Percentiles rank a stretch among this genome's conserved stretches.
Conservation (phyloP, 2,888 invertebrate genomes). For the Ethmia dodecea region DNA sequence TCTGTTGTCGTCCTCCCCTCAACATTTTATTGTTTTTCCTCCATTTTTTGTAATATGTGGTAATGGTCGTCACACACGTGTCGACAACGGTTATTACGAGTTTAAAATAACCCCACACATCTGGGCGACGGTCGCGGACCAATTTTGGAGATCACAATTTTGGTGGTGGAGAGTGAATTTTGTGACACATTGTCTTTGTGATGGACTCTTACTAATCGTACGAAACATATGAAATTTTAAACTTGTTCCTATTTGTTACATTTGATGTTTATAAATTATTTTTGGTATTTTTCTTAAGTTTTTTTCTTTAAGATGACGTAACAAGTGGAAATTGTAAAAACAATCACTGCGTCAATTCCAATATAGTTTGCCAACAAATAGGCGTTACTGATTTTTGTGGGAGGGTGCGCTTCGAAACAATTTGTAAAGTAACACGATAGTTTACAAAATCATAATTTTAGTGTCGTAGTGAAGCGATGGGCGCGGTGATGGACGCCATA, state of each 20-base stretch:
- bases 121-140: constrained; percentile 43
- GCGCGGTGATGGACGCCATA: constrained; percentile 32
- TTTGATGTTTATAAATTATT: no score
- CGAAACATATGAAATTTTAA: no score
- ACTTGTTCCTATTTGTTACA: no score
- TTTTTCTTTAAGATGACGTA: no score
- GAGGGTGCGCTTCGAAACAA: constrained; percentile 40
- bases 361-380: constrained; percentile 29
- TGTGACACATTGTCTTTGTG: no score
- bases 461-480: constrained; percentile 18
- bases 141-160: constrained; percentile 48
- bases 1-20: constrained; percentile 36
- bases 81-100: constrained; percentile 72
- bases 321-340: no score
- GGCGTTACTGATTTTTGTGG: constrained; percentile 42
- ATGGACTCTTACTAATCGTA: no score
- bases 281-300: no score
- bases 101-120: constrained; percentile 73
- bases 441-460: constrained; percentile 52
- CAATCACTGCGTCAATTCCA: constrained; percentile 15
- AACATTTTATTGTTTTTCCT: constrained; percentile 70
- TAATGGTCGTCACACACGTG: constrained; percentile 75
- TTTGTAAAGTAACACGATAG: constrained; percentile 59
- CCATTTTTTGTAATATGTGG: constrained; percentile 76
- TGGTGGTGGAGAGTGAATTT: no score